Percentiles rank a stretch among this genome's conserved stretches.
phyloP scores from a whole-genome alignment of 2,113 vertebrate species.

The Macrotus californicus region DNA sequence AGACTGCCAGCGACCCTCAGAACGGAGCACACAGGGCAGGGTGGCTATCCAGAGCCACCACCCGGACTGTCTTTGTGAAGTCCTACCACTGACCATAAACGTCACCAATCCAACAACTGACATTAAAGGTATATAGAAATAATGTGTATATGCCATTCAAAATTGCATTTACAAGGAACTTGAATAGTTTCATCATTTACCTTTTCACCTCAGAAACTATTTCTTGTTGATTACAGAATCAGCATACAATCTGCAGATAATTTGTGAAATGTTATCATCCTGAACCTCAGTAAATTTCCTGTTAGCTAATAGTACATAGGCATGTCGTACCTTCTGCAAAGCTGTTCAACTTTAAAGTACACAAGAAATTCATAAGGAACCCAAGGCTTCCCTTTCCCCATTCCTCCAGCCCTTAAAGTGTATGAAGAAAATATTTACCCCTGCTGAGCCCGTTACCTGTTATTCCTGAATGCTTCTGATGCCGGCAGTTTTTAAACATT shows the following conservation, averaged over 20 bases:
- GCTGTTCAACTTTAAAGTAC: background rate
- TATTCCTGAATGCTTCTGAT: constrained; percentile 9
- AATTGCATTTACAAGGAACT: constrained; percentile 33
- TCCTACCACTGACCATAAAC: background rate
- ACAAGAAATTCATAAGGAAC: background rate
- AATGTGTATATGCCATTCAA: constrained; percentile 8
- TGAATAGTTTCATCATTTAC: background rate
- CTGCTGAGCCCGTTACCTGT: background rate
- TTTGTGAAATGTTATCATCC: constrained; percentile 36
- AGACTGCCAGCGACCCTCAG: background rate
- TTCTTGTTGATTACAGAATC: constrained; percentile 37
- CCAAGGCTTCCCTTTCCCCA: background rate
- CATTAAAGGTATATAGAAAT: background rate
- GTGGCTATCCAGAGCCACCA: background rate
- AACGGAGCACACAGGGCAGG: background rate
- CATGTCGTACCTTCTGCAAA: background rate
- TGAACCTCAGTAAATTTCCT: constrained; percentile 29
- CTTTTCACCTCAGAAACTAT: constrained; percentile 18
- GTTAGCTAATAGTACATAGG: background rate
- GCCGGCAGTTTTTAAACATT: background rate
- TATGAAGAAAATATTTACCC: background rate
- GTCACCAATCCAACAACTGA: background rate
- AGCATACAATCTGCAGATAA: constrained; percentile 37
- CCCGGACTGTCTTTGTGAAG: background rate
- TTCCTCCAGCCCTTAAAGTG: background rate